Percentiles rank a stretch among this genome's conserved stretches.
Evolutionary conservation across 2,888 invertebrate genomes (phyloP).

Genomic region (Cotesia congregata): DNA sequence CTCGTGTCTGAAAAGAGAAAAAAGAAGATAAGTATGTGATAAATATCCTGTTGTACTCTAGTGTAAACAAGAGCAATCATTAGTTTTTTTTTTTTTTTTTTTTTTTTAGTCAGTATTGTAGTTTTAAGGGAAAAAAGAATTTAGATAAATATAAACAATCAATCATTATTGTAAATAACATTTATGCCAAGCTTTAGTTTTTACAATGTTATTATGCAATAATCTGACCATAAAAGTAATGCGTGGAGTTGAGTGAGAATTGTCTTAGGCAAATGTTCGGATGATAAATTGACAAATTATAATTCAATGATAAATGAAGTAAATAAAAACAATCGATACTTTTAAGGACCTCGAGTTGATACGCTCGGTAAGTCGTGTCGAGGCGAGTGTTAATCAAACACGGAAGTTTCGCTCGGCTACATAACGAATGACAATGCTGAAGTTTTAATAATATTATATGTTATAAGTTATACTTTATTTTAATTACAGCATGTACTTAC

Average conservation of each 20-base stretch:
- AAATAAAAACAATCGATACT: not conserved
- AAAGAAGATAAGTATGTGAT: not conserved
- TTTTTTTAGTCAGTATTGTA: too few species aligned
- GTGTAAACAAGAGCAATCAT: not conserved
- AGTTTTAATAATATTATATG: not conserved
- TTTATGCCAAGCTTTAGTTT: too few species aligned
- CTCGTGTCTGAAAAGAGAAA: not conserved
- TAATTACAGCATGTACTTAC: not conserved
- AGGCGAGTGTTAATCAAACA: slow-evolving; percentile 9
- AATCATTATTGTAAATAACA: not conserved
- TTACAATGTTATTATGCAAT: not conserved
- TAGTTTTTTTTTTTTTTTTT: not conserved
- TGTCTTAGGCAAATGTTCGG: not conserved
- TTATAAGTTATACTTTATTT: not conserved
- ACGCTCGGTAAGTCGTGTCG: slow-evolving; percentile 3
- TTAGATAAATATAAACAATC: not conserved
- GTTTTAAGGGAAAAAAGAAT: too few species aligned
- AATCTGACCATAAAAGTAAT: not conserved
- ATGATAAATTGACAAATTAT: not conserved
- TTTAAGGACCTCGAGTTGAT: slow-evolving; percentile 7
- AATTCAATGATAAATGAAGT: not conserved
- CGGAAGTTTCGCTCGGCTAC: slow-evolving; percentile 5
- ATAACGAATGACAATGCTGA: slow-evolving; percentile 1
- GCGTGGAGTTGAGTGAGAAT: not conserved
- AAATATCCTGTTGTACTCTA: not conserved